A percentile compares a stretch with the other conserved stretches of the same genome.
Conservation (phyloP, 2,888 invertebrate genomes). For the Bellardia bayeri region DNA sequence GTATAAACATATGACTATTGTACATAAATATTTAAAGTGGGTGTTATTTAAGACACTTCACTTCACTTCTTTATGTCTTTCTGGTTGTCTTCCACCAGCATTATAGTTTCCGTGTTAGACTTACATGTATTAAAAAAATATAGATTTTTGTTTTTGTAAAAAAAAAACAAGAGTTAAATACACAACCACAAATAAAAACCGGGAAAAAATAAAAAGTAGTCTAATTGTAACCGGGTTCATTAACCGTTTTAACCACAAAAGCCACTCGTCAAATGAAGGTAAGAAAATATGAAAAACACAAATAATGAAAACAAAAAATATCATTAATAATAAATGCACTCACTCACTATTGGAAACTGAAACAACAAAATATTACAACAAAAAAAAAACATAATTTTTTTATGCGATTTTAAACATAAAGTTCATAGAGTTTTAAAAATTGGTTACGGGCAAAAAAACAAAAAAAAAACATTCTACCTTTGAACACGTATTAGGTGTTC, state of each 20-base stretch:
- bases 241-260: slow-evolving; percentile 71
- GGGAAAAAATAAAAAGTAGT: slow-evolving; percentile 33
- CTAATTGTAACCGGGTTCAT: slow-evolving; percentile 73
- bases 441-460: neutral
- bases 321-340: slow-evolving; percentile 42
- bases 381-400: neutral
- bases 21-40: slow-evolving; percentile 33
- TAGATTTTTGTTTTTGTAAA: slow-evolving; percentile 22
- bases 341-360: neutral
- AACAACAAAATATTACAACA: neutral
- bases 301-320: slow-evolving; percentile 1
- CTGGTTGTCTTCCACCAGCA: slow-evolving; percentile 56
- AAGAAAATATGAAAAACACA: slow-evolving; percentile 55
- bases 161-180: slow-evolving; percentile 20
- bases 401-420: neutral
- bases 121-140: slow-evolving; percentile 17
- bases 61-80: slow-evolving; percentile 34
- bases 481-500: slow-evolving; percentile 70
- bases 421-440: slow-evolving; percentile 25
- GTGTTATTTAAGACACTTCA: slow-evolving; percentile 62
- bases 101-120: slow-evolving; percentile 51
- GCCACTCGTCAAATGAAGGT: slow-evolving; percentile 64
- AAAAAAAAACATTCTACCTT: slow-evolving; percentile 42
- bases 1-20: too few relatives aligned
- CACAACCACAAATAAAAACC: slow-evolving; percentile 40